Conservation (phyloP, 2,888 invertebrate genomes). For the Geophilus truncorum region DNA sequence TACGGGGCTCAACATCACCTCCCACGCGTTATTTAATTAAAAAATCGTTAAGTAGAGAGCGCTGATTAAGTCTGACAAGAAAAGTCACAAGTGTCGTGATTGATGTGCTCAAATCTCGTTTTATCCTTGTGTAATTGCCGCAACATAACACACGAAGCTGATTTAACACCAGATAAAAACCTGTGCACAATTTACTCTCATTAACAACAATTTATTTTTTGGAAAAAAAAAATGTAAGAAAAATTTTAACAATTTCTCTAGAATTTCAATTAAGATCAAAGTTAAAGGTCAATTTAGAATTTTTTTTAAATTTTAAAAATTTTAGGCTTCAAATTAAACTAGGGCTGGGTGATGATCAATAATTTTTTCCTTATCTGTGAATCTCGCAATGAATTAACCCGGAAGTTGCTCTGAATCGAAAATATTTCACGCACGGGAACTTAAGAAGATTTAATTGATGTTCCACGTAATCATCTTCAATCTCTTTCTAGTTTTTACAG, state of each 20-base stretch:
- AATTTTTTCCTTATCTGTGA: background rate
- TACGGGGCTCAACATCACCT: too few relatives aligned
- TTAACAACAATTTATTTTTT: too few relatives aligned
- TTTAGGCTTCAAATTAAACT: background rate
- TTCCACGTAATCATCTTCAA: background rate
- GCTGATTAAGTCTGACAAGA: background rate
- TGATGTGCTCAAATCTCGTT: too few relatives aligned
- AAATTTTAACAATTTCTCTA: background rate
- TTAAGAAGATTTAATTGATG: background rate
- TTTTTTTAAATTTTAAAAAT: too few relatives aligned
- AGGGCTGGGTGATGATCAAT: background rate
- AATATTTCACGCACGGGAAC: background rate
- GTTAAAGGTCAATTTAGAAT: background rate
- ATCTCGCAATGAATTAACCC: constrained; percentile 3
- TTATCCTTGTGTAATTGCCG: background rate
- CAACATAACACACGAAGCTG: background rate
- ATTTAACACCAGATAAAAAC: background rate
- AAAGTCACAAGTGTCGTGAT: background rate
- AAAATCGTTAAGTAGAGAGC: background rate
- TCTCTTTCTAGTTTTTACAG: background rate
- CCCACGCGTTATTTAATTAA: background rate
- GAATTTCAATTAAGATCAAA: background rate
- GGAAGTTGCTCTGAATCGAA: background rate
- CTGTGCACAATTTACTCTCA: too few relatives aligned
- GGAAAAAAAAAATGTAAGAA: background rate